These are phyloP conservation scores for Sericinus montela DNA, from an alignment of 2,888 invertebrate species.

Conservation along the genomic window DNA sequence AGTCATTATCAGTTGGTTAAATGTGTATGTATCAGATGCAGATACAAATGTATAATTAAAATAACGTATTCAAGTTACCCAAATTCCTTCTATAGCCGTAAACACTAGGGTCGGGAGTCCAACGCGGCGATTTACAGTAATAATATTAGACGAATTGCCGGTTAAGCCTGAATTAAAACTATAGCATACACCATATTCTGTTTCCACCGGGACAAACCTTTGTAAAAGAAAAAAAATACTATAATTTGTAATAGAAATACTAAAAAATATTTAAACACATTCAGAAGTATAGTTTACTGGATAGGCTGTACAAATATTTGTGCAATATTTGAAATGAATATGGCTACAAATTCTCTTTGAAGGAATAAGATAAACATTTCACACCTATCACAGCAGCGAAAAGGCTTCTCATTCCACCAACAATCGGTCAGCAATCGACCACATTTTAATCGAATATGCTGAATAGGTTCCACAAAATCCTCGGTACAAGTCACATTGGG, in stretches of 20 bases:
- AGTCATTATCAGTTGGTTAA: too few species aligned
- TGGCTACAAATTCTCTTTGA: too few species aligned
- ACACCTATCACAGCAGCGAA: constrained; percentile 60
- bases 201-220: constrained; percentile 53
- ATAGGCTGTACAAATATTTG: too few species aligned
- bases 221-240: neutral
- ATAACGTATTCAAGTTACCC: constrained; percentile 42
- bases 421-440: constrained; percentile 51
- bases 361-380: neutral
- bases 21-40: too few species aligned
- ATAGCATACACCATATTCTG: constrained; percentile 64
- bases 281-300: too few species aligned
- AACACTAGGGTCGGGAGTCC: constrained; percentile 70
- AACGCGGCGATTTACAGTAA: constrained; percentile 61
- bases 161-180: constrained; percentile 56
- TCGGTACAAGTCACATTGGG: constrained; percentile 45
- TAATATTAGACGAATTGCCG: constrained; percentile 30
- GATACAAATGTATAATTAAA: too few species aligned
- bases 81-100: constrained; percentile 59
- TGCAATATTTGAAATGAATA: too few species aligned
- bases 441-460: constrained; percentile 47
- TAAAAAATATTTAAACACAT: too few species aligned
- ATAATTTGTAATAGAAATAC: neutral
- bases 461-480: constrained; percentile 36
- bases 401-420: constrained; percentile 51